Evolutionary conservation across 2,113 vertebrate species (phyloP).

Genomic region (Entomyzon cyanotis): DNA sequence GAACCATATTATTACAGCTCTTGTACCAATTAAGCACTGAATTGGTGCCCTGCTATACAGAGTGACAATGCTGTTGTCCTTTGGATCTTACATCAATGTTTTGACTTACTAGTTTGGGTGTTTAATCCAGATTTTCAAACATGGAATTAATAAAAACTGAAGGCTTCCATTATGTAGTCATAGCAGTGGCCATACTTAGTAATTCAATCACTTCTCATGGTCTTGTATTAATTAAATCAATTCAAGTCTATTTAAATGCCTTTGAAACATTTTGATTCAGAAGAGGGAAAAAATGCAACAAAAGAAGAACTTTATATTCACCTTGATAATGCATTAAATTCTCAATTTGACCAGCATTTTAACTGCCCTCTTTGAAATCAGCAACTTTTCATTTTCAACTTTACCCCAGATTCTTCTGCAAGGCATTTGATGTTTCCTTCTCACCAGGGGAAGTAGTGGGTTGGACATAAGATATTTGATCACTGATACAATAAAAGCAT

Average conservation of each 20-base stretch:
- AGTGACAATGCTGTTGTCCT: not conserved
- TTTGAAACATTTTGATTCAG: conserved; percentile 27
- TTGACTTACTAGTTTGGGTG: conserved; percentile 37
- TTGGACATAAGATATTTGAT: not conserved
- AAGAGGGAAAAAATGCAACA: not conserved
- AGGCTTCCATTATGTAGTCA: not conserved
- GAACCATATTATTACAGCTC: conserved; percentile 1
- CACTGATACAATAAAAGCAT: not conserved
- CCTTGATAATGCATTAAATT: not conserved
- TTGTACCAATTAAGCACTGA: conserved; percentile 49
- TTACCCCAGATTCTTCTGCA: not conserved
- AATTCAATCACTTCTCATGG: conserved; percentile 14
- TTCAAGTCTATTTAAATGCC: conserved; percentile 8
- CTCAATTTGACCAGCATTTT: not conserved
- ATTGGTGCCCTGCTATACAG: not conserved
- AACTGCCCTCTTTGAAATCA: not conserved
- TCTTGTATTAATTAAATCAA: conserved; percentile 31
- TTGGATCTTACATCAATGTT: not conserved
- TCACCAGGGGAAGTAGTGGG: not conserved
- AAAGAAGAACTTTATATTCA: conserved; percentile 2
- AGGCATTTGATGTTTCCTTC: not conserved
- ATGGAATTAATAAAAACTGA: conserved; percentile 52
- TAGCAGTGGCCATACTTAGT: not conserved
- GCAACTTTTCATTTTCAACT: not conserved
- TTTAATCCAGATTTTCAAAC: conserved; percentile 47